A percentile compares a stretch with the other conserved stretches of the same genome.
phyloP scores from a whole-genome alignment of 2,797 vertebrate genomes.

The Rousettus madagascariensis region DNA sequence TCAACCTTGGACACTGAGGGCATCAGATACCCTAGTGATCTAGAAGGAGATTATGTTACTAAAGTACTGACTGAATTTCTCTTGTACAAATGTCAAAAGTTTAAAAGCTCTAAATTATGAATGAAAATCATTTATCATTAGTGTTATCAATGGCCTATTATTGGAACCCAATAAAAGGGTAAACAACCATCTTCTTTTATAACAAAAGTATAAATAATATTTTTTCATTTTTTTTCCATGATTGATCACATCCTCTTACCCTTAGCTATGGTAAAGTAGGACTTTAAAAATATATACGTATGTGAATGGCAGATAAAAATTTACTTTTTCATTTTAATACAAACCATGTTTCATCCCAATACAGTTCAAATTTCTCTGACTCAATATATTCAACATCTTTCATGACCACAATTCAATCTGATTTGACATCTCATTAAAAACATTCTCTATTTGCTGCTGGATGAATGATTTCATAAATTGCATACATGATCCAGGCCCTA shows the following conservation, averaged over 20 bases:
- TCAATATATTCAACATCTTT: slow-evolving; percentile 58
- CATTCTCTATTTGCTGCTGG: slow-evolving; percentile 57
- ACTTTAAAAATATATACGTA: not conserved
- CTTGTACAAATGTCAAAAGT: not conserved
- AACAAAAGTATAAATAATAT: not conserved
- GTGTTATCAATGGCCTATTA: not conserved
- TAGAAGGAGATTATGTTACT: not conserved
- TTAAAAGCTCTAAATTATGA: slow-evolving; percentile 11
- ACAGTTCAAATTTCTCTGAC: slow-evolving; percentile 60
- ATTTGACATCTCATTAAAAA: slow-evolving; percentile 76
- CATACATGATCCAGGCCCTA: slow-evolving; percentile 41
- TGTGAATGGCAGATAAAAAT: slow-evolving; percentile 7
- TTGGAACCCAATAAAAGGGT: not conserved
- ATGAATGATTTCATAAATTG: slow-evolving; percentile 74
- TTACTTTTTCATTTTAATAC: slow-evolving; percentile 58
- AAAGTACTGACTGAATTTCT: not conserved
- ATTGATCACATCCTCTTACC: not conserved
- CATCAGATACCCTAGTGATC: not conserved
- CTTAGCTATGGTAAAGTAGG: not conserved
- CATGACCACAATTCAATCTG: slow-evolving; percentile 71
- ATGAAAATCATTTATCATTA: not conserved
- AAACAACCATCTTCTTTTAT: not conserved
- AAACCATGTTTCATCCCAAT: slow-evolving; percentile 59
- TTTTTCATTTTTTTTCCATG: not conserved
- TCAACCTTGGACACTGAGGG: not conserved